These are phyloP conservation scores for Antigone vipio DNA, from an alignment of 2,113 vertebrate genomes.

Conservation along the genomic window DNA sequence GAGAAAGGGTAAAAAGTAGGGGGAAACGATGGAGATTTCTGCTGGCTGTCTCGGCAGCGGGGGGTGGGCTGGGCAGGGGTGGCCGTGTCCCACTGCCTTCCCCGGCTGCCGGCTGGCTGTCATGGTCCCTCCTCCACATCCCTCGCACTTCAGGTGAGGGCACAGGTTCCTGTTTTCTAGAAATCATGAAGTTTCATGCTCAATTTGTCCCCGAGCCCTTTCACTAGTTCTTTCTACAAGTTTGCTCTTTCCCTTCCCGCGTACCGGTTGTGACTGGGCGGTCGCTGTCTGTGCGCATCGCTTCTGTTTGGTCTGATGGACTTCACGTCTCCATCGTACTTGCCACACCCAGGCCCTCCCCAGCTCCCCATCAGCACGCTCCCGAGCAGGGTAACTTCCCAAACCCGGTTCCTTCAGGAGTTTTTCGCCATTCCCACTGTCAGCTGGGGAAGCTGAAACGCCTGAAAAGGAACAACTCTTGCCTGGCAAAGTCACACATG, in stretches of 20 bases:
- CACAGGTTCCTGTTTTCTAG: background rate
- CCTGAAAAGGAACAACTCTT: background rate
- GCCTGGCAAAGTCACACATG: fast-evolving
- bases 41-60: fast-evolving
- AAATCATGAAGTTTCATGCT: background rate
- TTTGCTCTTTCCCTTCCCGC: background rate
- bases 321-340: background rate
- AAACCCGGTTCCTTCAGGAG: background rate
- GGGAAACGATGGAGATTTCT: background rate
- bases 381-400: background rate
- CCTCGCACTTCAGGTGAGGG: background rate
- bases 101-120: background rate
- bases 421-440: background rate
- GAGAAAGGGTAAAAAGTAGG: background rate
- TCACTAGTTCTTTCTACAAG: background rate
- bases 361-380: background rate
- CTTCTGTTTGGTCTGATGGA: background rate
- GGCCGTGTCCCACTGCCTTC: too few relatives aligned
- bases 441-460: background rate
- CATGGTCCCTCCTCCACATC: fast-evolving
- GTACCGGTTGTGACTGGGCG: background rate
- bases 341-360: background rate
- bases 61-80: background rate
- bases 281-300: too few relatives aligned
- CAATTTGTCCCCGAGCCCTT: background rate